Evolutionary conservation across 2,797 vertebrate genomes (phyloP), one percentile per base, ranked within the genome.

Genomic region (Bufotes viridis): DNA sequence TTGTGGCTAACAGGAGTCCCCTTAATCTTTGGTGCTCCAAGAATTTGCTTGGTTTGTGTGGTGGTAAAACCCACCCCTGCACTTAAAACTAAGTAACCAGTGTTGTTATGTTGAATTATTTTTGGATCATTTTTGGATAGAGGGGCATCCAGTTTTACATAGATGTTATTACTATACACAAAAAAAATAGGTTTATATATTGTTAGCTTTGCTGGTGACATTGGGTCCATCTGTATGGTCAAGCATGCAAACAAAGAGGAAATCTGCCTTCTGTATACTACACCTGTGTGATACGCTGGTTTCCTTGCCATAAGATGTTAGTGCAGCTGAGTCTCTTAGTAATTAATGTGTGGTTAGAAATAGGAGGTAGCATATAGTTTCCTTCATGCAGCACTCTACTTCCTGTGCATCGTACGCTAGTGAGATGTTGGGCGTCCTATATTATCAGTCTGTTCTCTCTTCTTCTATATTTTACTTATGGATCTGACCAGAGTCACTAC

Each of bases 351-450:
- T 55, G 79, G 84, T 84, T 55, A 75, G 79, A 65, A 81, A 42
- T 26, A 65, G 79, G 87, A 81, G 87, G 79, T 69, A 78, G 79
- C 57, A 65, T 70, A 67, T 58, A 61, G 69, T 78, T 81, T 89
- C 69, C 84, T 76, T 81, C 61, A 78, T 18, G 49, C 84, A 79
- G 17, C 70, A 42, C 84, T 42, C 74, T 78, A 57, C 81, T 89
- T 89, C 88, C 88, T 89, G 88, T 81, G 74, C 70, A 63, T 86
- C 53, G 72, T 55, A 15, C 80, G 67, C 82, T 12, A 61, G 24
- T 49, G 61, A 86, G 5, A 85, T 17, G 69, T 69, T 80, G 78
- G 80, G 82, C 76, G 22, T 84, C 12, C 29, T 74, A 26, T 24
- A 42, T 22, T 51, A 75, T 58, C 42, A 76, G 22, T 63, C 11